Base-by-base conservation (phyloP, 2,888 invertebrate species). In the Drosophila mulleri region DNA sequence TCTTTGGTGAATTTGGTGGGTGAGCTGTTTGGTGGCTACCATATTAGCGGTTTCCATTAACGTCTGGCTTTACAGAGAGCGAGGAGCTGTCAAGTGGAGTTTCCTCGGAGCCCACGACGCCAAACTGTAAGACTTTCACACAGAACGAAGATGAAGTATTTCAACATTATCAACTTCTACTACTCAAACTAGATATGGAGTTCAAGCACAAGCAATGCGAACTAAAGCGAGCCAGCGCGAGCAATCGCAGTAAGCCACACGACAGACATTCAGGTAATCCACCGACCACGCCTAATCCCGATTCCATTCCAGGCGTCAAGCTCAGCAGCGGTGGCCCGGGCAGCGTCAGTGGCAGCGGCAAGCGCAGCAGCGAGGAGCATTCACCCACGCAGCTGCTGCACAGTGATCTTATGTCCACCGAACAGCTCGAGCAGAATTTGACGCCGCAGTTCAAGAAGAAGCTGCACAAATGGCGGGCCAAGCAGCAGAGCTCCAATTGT, bases 401-500 rank as follows among this genome's bases (percentile, higher is more conserved):
- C 44, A 72, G 72, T n/a, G 91, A 91, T 52, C 80, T 92, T 9
- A 61, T 88, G 72, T 91, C 92, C 53, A 87, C 92, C 3, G 92
- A 91, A 45, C 73, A 91, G 32, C 75, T 92, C 16, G 96, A 96
- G 81, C 96, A 96, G 64, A 95, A 96, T 88, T 91, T 97, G 8
- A 96, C 96, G 1, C 95, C 96, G 0, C 96, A 97, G 85, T 97
- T 97, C 90, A 95, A 96, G 57, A 96, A 96, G 92, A 98, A 97
- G 91, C 93, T 98, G 35, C 95, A 96, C 77, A 97, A 98, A 91
- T 98, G 98, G 98, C 96, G 98, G 88, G 95, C 95, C 61, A 95
- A 93, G 82, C 83, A 86, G 18, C 90, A 91, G 42, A 77, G 61
- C 45, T 23, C 77, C n/a, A 72, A 74, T 11, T 56, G 73, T 14